phyloP scores from a whole-genome alignment of 1,140 invertebrate species.

The Alviniconcha marisindica region DNA sequence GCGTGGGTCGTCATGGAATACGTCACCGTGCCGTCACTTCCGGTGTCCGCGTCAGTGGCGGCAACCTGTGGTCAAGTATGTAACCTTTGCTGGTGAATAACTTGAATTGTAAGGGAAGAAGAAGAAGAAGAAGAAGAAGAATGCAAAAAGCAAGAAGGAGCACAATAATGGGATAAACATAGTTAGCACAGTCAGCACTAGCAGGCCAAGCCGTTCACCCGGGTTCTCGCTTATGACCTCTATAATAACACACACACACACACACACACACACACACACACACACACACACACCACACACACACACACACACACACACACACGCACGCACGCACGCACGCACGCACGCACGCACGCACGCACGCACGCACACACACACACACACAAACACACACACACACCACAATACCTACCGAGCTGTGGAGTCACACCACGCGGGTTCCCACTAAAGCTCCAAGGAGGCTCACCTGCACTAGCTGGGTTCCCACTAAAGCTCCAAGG shows the following conservation, averaged over 20 bases:
- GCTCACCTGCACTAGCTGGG: background rate
- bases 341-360: too few species aligned
- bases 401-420: background rate
- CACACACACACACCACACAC: background rate
- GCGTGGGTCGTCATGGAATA: slow-evolving; percentile 48
- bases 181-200: too few species aligned
- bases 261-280: background rate
- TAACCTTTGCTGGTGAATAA: too few species aligned
- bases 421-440: background rate
- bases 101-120: too few species aligned
- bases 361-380: too few species aligned
- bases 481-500: too few species aligned
- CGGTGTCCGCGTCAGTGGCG: slow-evolving; percentile 56
- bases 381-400: background rate
- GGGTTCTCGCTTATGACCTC: too few species aligned
- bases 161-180: too few species aligned
- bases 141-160: too few species aligned
- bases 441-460: background rate
- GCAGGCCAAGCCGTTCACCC: too few species aligned
- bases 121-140: too few species aligned
- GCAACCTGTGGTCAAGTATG: slow-evolving; percentile 44
- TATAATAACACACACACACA: background rate
- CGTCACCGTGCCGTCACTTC: slow-evolving; percentile 52
- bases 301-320: too few species aligned
- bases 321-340: background rate